A percentile compares a stretch with the other conserved stretches of the same genome.
Conservation (phyloP, 1,140 invertebrate species). For the Phortica variegata region DNA sequence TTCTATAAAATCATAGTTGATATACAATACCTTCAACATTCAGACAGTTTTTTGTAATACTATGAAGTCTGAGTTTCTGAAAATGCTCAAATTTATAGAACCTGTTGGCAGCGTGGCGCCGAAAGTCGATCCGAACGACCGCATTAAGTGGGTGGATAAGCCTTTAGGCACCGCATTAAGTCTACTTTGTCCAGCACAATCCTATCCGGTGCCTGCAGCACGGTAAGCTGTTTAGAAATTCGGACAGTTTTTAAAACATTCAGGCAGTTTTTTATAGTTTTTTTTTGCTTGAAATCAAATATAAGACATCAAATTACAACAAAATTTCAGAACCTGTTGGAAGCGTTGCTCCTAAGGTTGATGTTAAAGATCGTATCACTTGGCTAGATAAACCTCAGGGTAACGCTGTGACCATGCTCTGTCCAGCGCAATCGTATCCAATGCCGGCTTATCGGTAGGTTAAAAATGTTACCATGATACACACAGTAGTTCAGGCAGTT, state of each 20-base stretch:
- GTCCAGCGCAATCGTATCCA: constrained; percentile 68
- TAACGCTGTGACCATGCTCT: constrained; percentile 59
- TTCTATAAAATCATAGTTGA: not conserved
- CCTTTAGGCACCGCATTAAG: constrained; percentile 57
- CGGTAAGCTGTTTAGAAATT: constrained; percentile 61
- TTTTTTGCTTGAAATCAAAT: too few species aligned
- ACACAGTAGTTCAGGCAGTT: not conserved
- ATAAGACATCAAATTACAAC: not conserved
- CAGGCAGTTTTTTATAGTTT: constrained; percentile 12
- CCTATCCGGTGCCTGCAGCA: constrained; percentile 64
- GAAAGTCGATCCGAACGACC: constrained; percentile 60
- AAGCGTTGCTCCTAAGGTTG: constrained; percentile 66
- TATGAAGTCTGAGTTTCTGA: too few species aligned
- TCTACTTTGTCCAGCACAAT: constrained; percentile 68
- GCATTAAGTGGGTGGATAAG: constrained; percentile 38
- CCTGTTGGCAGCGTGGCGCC: constrained; percentile 70
- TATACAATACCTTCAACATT: constrained; percentile 57
- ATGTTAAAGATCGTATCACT: constrained; percentile 28
- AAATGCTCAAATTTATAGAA: too few species aligned
- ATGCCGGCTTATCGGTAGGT: constrained; percentile 65
- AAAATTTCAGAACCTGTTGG: constrained; percentile 64
- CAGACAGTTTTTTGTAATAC: not conserved
- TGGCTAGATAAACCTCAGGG: constrained; percentile 34
- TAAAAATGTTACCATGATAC: too few species aligned
- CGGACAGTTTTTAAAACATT: constrained; percentile 8